Percentiles rank a stretch among this genome's conserved stretches.
Conservation (phyloP, 2,888 invertebrate species). For the Villa cingulata region DNA sequence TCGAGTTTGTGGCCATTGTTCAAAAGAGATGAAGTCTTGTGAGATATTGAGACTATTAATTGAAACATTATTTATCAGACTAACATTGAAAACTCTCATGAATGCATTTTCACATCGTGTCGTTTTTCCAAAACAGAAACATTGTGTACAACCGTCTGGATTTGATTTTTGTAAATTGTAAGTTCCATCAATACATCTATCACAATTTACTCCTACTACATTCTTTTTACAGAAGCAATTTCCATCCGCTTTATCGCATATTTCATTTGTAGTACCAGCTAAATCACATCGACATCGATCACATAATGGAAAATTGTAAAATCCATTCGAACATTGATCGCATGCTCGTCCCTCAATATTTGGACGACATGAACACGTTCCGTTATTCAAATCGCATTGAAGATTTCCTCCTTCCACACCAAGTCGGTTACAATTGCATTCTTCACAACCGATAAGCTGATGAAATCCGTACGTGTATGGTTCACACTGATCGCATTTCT, state of each 20-base stretch:
- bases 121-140: slow-evolving; percentile 94
- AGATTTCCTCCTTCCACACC: slow-evolving; percentile 65
- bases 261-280: slow-evolving; percentile 70
- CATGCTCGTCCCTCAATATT: slow-evolving; percentile 84
- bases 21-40: slow-evolving; percentile 19
- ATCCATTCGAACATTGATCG: slow-evolving; percentile 72
- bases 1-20: slow-evolving; percentile 22
- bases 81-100: slow-evolving; percentile 37
- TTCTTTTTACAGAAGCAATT: slow-evolving; percentile 64
- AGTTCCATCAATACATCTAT: slow-evolving; percentile 74
- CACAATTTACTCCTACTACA: slow-evolving; percentile 65
- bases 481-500: slow-evolving; percentile 78
- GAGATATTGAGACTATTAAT: slow-evolving; percentile 16
- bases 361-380: slow-evolving; percentile 75
- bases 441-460: slow-evolving; percentile 87
- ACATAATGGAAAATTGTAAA: slow-evolving; percentile 80
- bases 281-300: slow-evolving; percentile 66
- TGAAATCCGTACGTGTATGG: slow-evolving; percentile 85
- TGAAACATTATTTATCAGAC: slow-evolving; percentile 26
- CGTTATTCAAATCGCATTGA: slow-evolving; percentile 79
- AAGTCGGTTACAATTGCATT: slow-evolving; percentile 75
- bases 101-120: slow-evolving; percentile 69
- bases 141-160: slow-evolving; percentile 85
- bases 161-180: slow-evolving; percentile 78
- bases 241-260: slow-evolving; percentile 64